A percentile compares a stretch with the other conserved stretches of the same genome.
These are phyloP conservation scores for Erynnis tages DNA, from an alignment of 2,888 invertebrate genomes.

Conservation along the genomic window DNA sequence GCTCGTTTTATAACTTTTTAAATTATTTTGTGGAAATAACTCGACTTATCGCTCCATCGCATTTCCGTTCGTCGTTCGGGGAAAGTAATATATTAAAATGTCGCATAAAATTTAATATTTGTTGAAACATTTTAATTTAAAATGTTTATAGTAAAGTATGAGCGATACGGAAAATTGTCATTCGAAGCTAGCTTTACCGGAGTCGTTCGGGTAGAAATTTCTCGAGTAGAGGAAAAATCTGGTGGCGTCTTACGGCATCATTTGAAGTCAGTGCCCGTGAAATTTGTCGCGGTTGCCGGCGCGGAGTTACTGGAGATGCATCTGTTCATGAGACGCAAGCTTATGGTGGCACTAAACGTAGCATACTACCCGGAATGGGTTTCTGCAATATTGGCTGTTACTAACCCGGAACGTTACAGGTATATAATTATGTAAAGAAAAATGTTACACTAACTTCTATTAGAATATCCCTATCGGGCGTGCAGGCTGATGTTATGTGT, in stretches of 20 bases:
- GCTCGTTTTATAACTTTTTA: slow-evolving; percentile 61
- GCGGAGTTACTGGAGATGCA: slow-evolving; percentile 41
- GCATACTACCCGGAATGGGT: too few species aligned
- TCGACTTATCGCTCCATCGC: slow-evolving; percentile 47
- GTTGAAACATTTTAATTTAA: slow-evolving; percentile 39
- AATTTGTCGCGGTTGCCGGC: slow-evolving; percentile 65
- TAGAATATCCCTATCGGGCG: too few species aligned
- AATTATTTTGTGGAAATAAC: slow-evolving; percentile 62
- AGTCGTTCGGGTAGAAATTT: slow-evolving; percentile 68
- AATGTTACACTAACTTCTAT: too few species aligned
- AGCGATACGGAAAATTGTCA: slow-evolving; percentile 48
- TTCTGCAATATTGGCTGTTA: too few species aligned
- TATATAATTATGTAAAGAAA: too few species aligned
- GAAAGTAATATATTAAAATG: background rate
- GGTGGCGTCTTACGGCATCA: slow-evolving; percentile 58
- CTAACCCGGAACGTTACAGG: too few species aligned
- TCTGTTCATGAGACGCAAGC: slow-evolving; percentile 32
- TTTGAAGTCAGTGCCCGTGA: slow-evolving; percentile 67
- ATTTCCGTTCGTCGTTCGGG: slow-evolving; percentile 34
- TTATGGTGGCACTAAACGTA: slow-evolving; percentile 24
- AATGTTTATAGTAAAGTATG: slow-evolving; percentile 41
- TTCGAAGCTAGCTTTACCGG: slow-evolving; percentile 44
- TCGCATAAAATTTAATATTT: slow-evolving; percentile 15
- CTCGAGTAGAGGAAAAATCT: slow-evolving; percentile 57
- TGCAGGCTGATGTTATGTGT: too few species aligned